These are phyloP conservation scores for Eciton burchellii DNA, from an alignment of 1,140 invertebrate genomes.

Conservation along the genomic window DNA sequence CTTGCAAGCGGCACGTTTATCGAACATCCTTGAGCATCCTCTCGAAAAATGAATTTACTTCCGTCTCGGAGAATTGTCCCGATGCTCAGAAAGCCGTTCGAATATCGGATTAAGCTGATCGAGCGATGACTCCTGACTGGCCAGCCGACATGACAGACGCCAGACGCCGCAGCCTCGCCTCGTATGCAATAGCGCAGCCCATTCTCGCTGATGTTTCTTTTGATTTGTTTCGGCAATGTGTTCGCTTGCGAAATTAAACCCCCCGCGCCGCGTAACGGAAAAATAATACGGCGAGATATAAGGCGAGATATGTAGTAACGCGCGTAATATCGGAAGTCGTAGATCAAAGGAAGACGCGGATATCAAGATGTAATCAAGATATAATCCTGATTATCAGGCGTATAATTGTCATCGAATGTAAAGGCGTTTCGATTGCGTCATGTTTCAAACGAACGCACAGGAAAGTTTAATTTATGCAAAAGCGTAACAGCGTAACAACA, in stretches of 20 bases:
- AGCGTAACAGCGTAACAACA: too few species aligned
- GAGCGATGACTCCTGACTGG: constrained; percentile 27
- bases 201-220: not conserved
- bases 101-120: constrained; percentile 63
- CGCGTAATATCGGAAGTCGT: too few species aligned
- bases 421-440: constrained; percentile 5
- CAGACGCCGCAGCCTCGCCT: constrained; percentile 63
- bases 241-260: not conserved
- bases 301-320: not conserved
- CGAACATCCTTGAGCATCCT: not conserved
- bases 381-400: too few species aligned
- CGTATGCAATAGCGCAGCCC: constrained; percentile 3
- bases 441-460: not conserved
- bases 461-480: constrained; percentile 26
- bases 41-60: constrained; percentile 41
- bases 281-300: not conserved
- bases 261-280: not conserved
- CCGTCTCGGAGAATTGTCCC: constrained; percentile 58
- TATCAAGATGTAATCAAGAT: not conserved
- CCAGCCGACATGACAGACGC: constrained; percentile 36
- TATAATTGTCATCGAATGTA: constrained; percentile 4
- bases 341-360: not conserved
- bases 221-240: constrained; percentile 12
- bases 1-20: not conserved
- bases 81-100: constrained; percentile 64